phyloP scores from a whole-genome alignment of 2,888 invertebrate genomes.

The Pyrocoelia pectoralis region DNA sequence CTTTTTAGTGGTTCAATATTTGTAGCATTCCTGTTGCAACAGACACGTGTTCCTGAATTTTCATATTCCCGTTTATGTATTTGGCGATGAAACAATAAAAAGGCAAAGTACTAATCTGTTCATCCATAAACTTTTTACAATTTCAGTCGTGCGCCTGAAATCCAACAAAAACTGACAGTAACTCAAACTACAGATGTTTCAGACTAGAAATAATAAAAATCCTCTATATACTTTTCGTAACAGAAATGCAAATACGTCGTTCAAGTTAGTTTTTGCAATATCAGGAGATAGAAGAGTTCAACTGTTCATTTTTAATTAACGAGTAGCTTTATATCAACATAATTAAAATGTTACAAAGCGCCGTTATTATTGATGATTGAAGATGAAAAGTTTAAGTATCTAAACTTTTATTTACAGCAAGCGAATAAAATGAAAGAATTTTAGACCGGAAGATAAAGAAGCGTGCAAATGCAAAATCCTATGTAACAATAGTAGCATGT shows the following conservation, averaged over 20 bases:
- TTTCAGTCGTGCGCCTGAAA: not conserved
- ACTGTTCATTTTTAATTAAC: slow-evolving; percentile 9
- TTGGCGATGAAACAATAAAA: not conserved
- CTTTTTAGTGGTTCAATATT: too few relatives aligned
- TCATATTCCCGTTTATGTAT: not conserved
- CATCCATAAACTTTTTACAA: slow-evolving; percentile 1
- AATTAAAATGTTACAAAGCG: not conserved
- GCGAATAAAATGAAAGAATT: slow-evolving; percentile 13
- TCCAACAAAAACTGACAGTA: not conserved
- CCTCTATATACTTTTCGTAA: not conserved
- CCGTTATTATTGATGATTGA: not conserved
- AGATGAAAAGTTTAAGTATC: not conserved
- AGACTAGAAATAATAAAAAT: not conserved
- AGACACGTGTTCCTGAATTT: not conserved
- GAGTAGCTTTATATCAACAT: not conserved
- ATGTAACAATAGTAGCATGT: slow-evolving; percentile 27
- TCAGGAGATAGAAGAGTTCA: not conserved
- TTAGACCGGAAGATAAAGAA: slow-evolving; percentile 13
- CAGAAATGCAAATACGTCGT: not conserved
- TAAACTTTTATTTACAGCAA: slow-evolving; percentile 5
- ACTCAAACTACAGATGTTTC: not conserved
- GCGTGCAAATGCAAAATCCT: slow-evolving; percentile 22
- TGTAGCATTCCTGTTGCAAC: not conserved
- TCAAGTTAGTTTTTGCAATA: not conserved
- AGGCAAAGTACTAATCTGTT: not conserved